A percentile compares a stretch with the other conserved stretches of the same genome.
Conservation (phyloP, 2,797 vertebrate genomes). For the Silurus lanzhouensis region DNA sequence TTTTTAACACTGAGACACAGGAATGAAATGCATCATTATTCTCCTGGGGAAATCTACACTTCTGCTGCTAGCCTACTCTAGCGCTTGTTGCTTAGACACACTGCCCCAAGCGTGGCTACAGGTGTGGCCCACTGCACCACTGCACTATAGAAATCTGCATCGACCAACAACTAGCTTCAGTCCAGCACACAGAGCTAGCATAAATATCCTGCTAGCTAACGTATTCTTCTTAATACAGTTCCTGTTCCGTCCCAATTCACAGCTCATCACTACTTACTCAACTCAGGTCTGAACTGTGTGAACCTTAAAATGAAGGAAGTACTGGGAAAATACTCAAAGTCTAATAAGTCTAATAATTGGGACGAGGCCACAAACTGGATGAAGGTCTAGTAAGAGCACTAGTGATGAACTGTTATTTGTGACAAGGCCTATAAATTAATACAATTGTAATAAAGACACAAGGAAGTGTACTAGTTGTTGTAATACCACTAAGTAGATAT, state of each 20-base stretch:
- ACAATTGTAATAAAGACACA: too few relatives aligned
- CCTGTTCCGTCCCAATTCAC: neutral
- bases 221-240: too few relatives aligned
- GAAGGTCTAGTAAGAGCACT: neutral
- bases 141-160: neutral
- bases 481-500: neutral
- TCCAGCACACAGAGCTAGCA: too few relatives aligned
- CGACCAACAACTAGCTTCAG: neutral
- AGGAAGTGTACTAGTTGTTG: too few relatives aligned
- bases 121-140: too few relatives aligned
- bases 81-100: conserved; percentile 7
- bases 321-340: too few relatives aligned
- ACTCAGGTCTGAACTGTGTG: too few relatives aligned
- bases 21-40: conserved; percentile 32
- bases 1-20: conserved; percentile 26
- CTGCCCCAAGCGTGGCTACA: neutral
- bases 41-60: neutral
- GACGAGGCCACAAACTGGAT: neutral
- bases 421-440: too few relatives aligned
- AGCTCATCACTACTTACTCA: neutral
- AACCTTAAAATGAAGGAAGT: too few relatives aligned
- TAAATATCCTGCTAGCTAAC: neutral
- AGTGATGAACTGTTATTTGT: too few relatives aligned
- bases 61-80: conserved; percentile 51
- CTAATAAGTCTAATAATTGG: too few relatives aligned